phyloP scores from a whole-genome alignment of 1,140 invertebrate species.

The Papilio glaucus region DNA sequence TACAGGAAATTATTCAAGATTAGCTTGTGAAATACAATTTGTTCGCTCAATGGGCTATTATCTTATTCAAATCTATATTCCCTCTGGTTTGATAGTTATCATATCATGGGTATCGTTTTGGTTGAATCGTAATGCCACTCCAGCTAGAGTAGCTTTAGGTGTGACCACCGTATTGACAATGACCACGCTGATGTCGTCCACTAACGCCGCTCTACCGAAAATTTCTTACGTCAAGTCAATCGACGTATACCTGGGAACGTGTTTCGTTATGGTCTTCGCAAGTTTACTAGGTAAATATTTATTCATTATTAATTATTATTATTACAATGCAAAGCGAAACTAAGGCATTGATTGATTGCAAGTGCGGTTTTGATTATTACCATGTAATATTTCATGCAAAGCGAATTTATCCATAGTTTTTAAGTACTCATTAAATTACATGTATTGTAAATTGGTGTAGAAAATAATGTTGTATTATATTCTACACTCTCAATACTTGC shows the following conservation, averaged over 20 bases:
- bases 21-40: slow-evolving; percentile 99
- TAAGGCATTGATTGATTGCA: slow-evolving; percentile 24
- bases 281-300: slow-evolving; percentile 92
- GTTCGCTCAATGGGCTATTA: slow-evolving; percentile 99
- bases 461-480: slow-evolving; percentile 23
- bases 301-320: slow-evolving; percentile 35
- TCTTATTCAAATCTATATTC: slow-evolving; percentile 99
- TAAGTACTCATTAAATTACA: not conserved
- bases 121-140: slow-evolving; percentile 96
- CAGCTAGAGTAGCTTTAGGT: slow-evolving; percentile 97
- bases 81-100: slow-evolving; percentile 98
- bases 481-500: slow-evolving; percentile 73
- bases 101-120: slow-evolving; percentile 99
- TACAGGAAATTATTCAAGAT: slow-evolving; percentile 98
- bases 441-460: not conserved
- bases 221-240: slow-evolving; percentile 99
- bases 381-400: slow-evolving; percentile 5
- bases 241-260: slow-evolving; percentile 98
- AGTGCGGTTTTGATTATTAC: slow-evolving; percentile 37
- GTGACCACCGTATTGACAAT: slow-evolving; percentile 99
- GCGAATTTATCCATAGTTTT: slow-evolving; percentile 22
- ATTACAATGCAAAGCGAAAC: slow-evolving; percentile 42
- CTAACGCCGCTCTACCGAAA: slow-evolving; percentile 98
- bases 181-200: slow-evolving; percentile 99
- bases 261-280: slow-evolving; percentile 99